Evolutionary conservation across 2,797 vertebrate genomes (phyloP).

Genomic region (Cryptoprocta ferox): DNA sequence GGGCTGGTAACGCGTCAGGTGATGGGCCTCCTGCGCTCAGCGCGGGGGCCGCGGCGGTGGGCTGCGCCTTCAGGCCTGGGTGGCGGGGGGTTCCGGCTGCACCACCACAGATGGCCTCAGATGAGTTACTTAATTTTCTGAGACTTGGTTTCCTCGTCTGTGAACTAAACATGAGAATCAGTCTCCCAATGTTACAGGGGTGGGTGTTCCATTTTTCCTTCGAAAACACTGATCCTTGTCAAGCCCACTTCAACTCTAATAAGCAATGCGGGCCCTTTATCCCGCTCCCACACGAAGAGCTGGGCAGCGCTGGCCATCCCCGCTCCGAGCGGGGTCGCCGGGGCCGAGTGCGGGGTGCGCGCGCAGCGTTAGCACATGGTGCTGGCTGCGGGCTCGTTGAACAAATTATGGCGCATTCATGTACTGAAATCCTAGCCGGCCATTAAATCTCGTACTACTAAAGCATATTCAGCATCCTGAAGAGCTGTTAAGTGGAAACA

Average conservation of each 20-base stretch:
- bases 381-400: background rate
- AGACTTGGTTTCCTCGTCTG: background rate
- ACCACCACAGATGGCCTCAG: background rate
- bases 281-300: background rate
- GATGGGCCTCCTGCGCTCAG: background rate
- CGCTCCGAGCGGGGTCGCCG: background rate
- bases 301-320: background rate
- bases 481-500: background rate
- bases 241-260: too few relatives aligned
- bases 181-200: background rate
- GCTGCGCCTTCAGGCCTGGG: background rate
- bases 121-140: background rate
- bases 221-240: background rate
- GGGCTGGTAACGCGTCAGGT: background rate
- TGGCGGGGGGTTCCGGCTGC: background rate
- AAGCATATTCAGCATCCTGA: background rate
- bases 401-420: background rate
- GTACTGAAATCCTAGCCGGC: background rate
- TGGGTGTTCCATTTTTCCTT: background rate
- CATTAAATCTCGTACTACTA: background rate
- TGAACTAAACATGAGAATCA: background rate
- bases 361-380: background rate
- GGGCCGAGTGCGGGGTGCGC: background rate
- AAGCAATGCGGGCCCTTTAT: background rate
- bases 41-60: too few relatives aligned